These are phyloP conservation scores for Maniola jurtina DNA, from an alignment of 1,140 invertebrate species.

Conservation along the genomic window DNA sequence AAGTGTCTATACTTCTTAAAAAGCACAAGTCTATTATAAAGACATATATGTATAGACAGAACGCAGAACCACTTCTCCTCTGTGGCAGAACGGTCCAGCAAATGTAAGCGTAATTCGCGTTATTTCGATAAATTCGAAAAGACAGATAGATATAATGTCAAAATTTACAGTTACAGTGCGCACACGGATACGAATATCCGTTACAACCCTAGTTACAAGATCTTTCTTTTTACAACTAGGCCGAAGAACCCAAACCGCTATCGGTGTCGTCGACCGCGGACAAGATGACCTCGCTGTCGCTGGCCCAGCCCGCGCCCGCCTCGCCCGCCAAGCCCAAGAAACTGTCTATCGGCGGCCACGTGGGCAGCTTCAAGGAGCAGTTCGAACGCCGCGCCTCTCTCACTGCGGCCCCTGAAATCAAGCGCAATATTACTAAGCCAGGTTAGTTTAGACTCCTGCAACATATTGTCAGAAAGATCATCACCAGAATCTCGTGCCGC, in stretches of 20 bases:
- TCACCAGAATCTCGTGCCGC: too few species aligned
- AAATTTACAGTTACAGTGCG: too few species aligned
- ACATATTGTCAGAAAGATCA: neutral
- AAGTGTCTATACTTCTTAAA: too few species aligned
- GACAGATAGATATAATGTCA: too few species aligned
- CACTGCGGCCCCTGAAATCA: slow-evolving; percentile 73
- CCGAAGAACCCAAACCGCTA: slow-evolving; percentile 47
- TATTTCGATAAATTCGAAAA: too few species aligned
- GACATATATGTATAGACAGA: too few species aligned
- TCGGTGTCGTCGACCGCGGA: slow-evolving; percentile 52
- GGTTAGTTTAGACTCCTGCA: slow-evolving; percentile 41
- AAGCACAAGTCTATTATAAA: too few species aligned
- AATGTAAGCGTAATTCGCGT: too few species aligned
- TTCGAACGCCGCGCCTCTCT: slow-evolving; percentile 88
- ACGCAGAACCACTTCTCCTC: too few species aligned
- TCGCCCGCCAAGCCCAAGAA: slow-evolving; percentile 86
- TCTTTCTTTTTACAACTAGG: slow-evolving; percentile 24
- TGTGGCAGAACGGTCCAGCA: too few species aligned
- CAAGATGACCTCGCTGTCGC: slow-evolving; percentile 61
- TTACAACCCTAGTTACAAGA: neutral
- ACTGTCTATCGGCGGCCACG: slow-evolving; percentile 88
- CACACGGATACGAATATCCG: neutral
- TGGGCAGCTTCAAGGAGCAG: slow-evolving; percentile 89
- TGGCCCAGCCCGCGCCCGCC: slow-evolving; percentile 47
- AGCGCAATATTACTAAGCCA: slow-evolving; percentile 61